Evolutionary conservation across 2,888 invertebrate genomes (phyloP), one percentile per base, ranked within the genome.

Genomic region (Maniola hyperantus): DNA sequence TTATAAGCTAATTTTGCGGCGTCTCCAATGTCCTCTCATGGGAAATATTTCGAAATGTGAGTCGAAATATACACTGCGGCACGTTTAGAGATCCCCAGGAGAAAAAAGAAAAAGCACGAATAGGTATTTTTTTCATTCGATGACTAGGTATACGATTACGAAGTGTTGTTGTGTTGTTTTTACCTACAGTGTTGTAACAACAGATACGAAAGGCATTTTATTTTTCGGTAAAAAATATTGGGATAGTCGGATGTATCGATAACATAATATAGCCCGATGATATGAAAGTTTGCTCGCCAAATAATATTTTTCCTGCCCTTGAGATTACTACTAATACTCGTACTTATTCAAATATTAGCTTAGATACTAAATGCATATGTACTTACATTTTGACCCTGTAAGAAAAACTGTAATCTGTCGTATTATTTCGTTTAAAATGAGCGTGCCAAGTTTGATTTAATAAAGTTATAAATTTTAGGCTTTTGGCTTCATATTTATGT

Each of bases 11-110:
- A 66, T 68, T 72, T 69, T 51, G 55, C 59, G 55, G 44, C 57
- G 66, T 66, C 53, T 73, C 71, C 67, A 69, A 64, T 74, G 70
- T 71, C 78, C 76, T 84, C 83, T 83, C 87, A 82, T 87, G 89
- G 85, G 89, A 90, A 89, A 83, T 76, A 84, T 83, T 80, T 78
- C 81, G 89, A 80, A 88, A 89, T 77, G 73, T 67, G 88, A 89
- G 79, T 79, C 79, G 82, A 79, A 80, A 84, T 77, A 78, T 76
- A 80, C 80, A 77, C 79, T 80, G 68, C 71, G 73, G 68, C 67
- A 63, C 65, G 71, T 66, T 77, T 79, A 82, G 83, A 78, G 79
- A 76, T 81, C 76, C 70, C 65, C 66, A 39, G 39, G 46, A 8
- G 51, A 44, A n/a, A 59, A 11, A 62, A 34, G 39, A 39, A 26